Evolutionary conservation across 2,888 invertebrate genomes (phyloP).

Genomic region (Nycteola revayana): DNA sequence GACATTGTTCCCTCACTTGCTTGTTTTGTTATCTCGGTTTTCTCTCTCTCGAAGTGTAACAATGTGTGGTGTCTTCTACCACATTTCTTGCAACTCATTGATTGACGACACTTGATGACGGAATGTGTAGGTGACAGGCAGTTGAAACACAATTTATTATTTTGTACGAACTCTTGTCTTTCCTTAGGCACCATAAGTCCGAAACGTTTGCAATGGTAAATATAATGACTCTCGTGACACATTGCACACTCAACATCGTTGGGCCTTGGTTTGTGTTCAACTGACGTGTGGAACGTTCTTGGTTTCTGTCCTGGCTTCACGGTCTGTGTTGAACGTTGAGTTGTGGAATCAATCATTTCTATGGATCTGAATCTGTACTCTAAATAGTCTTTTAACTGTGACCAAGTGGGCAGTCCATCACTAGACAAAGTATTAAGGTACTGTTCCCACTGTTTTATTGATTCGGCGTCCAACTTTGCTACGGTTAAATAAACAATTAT

Average conservation of each 20-base stretch:
- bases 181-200: too few relatives aligned
- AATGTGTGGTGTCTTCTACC: too few relatives aligned
- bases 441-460: slow-evolving; percentile 4
- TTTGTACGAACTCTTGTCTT: too few relatives aligned
- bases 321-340: background rate
- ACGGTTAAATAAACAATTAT: slow-evolving; percentile 1
- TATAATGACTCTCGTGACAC: too few relatives aligned
- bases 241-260: background rate
- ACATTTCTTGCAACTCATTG: too few relatives aligned
- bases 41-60: too few relatives aligned
- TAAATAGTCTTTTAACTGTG: background rate
- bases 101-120: too few relatives aligned
- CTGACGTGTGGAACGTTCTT: background rate
- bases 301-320: background rate
- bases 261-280: background rate
- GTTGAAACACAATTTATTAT: too few relatives aligned
- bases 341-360: slow-evolving; percentile 4
- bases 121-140: too few relatives aligned
- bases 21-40: too few relatives aligned
- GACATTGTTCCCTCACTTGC: too few relatives aligned
- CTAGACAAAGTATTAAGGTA: background rate
- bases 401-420: slow-evolving; percentile 5
- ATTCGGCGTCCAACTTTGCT: slow-evolving; percentile 4
- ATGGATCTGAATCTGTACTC: slow-evolving; percentile 6
- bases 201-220: too few relatives aligned